Conservation (phyloP, 2,888 invertebrate species). For the Parthenolecanium corni region DNA sequence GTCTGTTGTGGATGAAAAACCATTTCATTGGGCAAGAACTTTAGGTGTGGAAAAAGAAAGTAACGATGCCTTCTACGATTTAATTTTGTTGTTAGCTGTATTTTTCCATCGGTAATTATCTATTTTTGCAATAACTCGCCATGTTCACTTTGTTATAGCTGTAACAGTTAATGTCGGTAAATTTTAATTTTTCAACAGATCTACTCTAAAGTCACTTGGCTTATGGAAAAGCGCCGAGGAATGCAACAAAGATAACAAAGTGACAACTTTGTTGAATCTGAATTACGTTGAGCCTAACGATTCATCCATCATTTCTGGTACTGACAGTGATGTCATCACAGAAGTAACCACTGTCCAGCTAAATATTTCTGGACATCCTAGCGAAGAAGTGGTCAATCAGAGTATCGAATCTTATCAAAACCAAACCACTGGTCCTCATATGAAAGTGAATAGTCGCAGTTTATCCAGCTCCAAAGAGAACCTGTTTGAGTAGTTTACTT, state of each 20-base stretch:
- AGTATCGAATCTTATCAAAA: conserved; percentile 23
- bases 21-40: conserved; percentile 70
- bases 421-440: background rate
- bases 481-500: background rate
- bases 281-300: conserved; percentile 29
- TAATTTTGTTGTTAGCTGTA: conserved; percentile 75
- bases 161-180: background rate
- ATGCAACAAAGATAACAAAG: conserved; percentile 39
- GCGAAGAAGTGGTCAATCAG: conserved; percentile 10
- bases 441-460: conserved; percentile 15
- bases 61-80: conserved; percentile 83
- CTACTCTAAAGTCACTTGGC: conserved; percentile 87
- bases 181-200: conserved; percentile 43
- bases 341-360: conserved; percentile 30
- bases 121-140: no score
- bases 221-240: conserved; percentile 60
- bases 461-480: conserved; percentile 13
- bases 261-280: conserved; percentile 29
- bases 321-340: conserved; percentile 29
- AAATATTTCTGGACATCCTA: background rate
- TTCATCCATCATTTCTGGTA: conserved; percentile 26
- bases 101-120: conserved; percentile 78
- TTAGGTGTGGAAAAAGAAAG: conserved; percentile 81
- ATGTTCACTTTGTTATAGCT: no score
- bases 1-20: conserved; percentile 50